phyloP scores from a whole-genome alignment of 2,113 vertebrate species.

The Sisor rabdophorus region DNA sequence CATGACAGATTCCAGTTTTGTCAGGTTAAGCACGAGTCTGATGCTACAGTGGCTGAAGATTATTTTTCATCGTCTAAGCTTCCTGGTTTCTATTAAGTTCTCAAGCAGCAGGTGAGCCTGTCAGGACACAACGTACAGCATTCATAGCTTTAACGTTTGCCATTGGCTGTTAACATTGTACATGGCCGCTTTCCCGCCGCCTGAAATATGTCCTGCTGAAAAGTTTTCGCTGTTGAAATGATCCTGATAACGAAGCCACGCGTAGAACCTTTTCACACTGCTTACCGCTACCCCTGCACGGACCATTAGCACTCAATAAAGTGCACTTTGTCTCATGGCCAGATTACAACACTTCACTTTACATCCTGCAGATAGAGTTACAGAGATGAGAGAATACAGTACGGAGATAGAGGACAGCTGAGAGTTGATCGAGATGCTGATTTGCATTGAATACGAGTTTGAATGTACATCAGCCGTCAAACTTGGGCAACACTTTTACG shows the following conservation, averaged over 20 bases:
- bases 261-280: constrained; percentile 2
- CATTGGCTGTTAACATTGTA: not conserved
- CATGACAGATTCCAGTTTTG: not conserved
- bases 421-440: not conserved
- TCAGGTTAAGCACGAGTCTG: not conserved
- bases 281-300: constrained; percentile 8
- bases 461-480: not conserved
- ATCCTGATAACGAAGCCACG: not conserved
- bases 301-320: constrained; percentile 35
- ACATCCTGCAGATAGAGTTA: constrained; percentile 43
- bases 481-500: not conserved
- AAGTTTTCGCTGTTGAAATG: not conserved
- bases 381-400: constrained; percentile 21
- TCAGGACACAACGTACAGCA: not conserved
- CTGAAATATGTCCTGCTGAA: not conserved
- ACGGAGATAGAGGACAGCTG: not conserved
- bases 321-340: constrained; percentile 42
- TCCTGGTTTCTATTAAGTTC: too few relatives aligned
- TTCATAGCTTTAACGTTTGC: not conserved
- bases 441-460: not conserved
- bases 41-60: not conserved
- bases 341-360: constrained; percentile 30
- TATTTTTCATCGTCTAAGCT: not conserved
- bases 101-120: not conserved
- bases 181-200: not conserved